Evolutionary conservation across 2,888 invertebrate species (phyloP), one percentile per base, ranked within the genome.

Genomic region (Caenorhabditis virilis): DNA sequence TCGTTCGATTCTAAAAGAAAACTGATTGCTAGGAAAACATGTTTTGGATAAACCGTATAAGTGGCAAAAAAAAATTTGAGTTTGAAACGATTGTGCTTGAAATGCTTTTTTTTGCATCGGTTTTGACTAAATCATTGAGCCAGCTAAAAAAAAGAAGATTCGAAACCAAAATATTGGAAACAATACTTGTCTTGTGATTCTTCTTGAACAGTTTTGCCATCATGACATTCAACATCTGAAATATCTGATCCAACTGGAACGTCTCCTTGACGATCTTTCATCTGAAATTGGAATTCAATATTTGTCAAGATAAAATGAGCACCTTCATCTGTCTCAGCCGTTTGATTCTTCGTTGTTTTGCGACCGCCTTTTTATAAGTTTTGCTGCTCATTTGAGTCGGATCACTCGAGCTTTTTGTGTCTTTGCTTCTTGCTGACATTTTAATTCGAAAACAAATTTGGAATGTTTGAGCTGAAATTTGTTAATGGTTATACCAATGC

Each of bases 111-210:
- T 50, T 45, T 2, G 30, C 3, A 15, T 52, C 52, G 6, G 26
- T 15, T 36, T 55, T 55, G 18, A 62, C 20, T 7, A 62, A 48
- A 43, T 62, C 61, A 38, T 62, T 62, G 30, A 62, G 36, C 61
- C 61, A 62, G 30, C 6, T 30, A 30, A 30, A 30, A 9, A 30
- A 30, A 30, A 30, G 13, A 30, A 30, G 30, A 18, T 20, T 18
- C 16, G 20, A 38, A 38, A 20, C 38, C 20, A 38, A 38, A 18
- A 38, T 20, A n/a, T n/a, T n/a, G n/a, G n/a, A n/a, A n/a, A n/a
- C n/a, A n/a, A n/a, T n/a, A 30, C 13, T 30, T 30, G 13, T 30
- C 30, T 30, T 30, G 30, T 30, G 30, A 30, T 30, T 30, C 30
- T 30, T 30, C 30, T 9, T 6, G 7, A 9, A 30, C 13, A 9